Percentiles rank a stretch among this genome's conserved stretches.
Conservation (phyloP, 2,797 vertebrate genomes). For the Vireo griseus region DNA sequence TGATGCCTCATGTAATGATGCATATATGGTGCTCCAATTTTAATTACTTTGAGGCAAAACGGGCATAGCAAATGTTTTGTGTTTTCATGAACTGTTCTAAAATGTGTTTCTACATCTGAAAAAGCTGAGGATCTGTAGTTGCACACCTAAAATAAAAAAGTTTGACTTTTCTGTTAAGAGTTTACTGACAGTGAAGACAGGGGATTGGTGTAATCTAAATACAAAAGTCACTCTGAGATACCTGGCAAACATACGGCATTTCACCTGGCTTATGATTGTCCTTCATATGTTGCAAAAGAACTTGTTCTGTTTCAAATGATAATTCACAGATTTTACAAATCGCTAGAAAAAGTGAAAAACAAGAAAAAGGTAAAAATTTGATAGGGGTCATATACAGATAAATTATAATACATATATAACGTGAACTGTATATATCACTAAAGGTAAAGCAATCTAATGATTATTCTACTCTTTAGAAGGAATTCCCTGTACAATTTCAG, state of each 20-base stretch:
- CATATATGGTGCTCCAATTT: slow-evolving; percentile 91
- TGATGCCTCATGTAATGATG: slow-evolving; percentile 98
- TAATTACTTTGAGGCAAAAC: slow-evolving; percentile 96
- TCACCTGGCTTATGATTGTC: slow-evolving; percentile 98
- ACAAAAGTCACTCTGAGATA: slow-evolving; percentile 48
- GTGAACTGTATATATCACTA: not conserved
- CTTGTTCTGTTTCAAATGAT: slow-evolving; percentile 96
- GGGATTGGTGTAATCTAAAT: not conserved
- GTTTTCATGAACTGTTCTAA: slow-evolving; percentile 91
- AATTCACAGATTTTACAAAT: slow-evolving; percentile 99
- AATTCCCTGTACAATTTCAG: not conserved
- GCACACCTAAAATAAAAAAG: slow-evolving; percentile 84
- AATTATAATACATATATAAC: not conserved
- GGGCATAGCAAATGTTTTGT: slow-evolving; percentile 96
- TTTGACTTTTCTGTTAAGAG: not conserved
- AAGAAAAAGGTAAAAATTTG: not conserved
- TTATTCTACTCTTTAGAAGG: not conserved
- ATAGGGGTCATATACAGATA: not conserved
- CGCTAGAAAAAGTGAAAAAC: slow-evolving; percentile 73
- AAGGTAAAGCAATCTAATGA: not conserved
- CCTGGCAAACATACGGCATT: slow-evolving; percentile 99
- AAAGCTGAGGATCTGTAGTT: slow-evolving; percentile 94
- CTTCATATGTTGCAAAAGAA: slow-evolving; percentile 98
- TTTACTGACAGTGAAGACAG: not conserved
- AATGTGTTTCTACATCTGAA: slow-evolving; percentile 94